phyloP scores from a whole-genome alignment of 2,797 vertebrate species.

The Anguilla megastoma region DNA sequence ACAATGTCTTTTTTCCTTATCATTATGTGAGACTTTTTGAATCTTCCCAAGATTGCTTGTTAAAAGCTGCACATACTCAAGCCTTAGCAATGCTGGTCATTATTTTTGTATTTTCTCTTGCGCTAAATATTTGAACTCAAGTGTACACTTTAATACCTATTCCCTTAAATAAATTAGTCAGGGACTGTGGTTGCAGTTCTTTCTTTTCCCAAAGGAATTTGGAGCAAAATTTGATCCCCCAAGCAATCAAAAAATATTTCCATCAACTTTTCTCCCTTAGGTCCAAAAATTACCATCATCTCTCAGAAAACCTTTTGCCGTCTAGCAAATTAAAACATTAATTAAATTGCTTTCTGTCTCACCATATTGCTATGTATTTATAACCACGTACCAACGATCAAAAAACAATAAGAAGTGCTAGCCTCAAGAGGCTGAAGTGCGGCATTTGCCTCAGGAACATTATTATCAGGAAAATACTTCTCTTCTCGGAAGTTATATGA shows the following conservation, averaged over 20 bases:
- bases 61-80: conserved; percentile 48
- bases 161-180: conserved; percentile 73
- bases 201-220: conserved; percentile 59
- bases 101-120: conserved; percentile 58
- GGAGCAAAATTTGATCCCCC: conserved; percentile 73
- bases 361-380: conserved; percentile 45
- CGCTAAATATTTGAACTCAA: conserved; percentile 67
- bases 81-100: conserved; percentile 52
- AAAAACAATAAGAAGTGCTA: conserved; percentile 47
- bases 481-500: conserved; percentile 52
- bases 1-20: conserved; percentile 16
- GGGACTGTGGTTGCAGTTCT: conserved; percentile 61
- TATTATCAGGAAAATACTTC: conserved; percentile 62
- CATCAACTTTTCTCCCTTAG: conserved; percentile 56
- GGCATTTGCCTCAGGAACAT: conserved; percentile 40
- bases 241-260: conserved; percentile 66
- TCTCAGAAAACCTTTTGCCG: conserved; percentile 50
- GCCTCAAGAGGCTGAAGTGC: conserved; percentile 48
- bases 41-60: conserved; percentile 54
- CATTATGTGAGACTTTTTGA: conserved; percentile 46
- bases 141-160: conserved; percentile 71
- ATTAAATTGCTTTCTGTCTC: conserved; percentile 52
- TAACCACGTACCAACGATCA: conserved; percentile 35
- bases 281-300: conserved; percentile 59
- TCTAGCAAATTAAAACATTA: conserved; percentile 59